These are phyloP conservation scores for Neomonachus schauinslandi DNA, from an alignment of 2,113 vertebrate species.

Conservation along the genomic window DNA sequence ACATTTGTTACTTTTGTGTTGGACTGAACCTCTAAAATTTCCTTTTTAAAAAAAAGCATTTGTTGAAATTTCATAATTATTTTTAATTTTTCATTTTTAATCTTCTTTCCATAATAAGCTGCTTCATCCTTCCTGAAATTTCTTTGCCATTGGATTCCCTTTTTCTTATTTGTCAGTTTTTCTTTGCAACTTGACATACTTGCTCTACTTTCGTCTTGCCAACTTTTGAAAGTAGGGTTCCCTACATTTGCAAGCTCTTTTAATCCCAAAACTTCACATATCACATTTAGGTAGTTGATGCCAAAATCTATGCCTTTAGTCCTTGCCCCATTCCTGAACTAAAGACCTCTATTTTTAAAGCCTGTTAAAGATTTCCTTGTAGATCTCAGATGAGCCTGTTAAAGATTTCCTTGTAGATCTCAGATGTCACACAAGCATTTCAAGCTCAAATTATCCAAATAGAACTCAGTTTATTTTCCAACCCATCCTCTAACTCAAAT, in stretches of 20 bases:
- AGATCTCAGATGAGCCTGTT: background rate
- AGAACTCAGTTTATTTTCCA: background rate
- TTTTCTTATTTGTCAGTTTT: background rate
- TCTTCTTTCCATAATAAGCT: background rate
- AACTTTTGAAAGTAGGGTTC: background rate
- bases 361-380: background rate
- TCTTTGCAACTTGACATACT: background rate
- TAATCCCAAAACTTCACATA: background rate
- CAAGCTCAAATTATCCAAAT: background rate
- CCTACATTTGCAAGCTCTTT: background rate
- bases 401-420: background rate
- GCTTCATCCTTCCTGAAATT: background rate
- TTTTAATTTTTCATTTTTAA: background rate
- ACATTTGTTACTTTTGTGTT: background rate
- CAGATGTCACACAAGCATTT: background rate
- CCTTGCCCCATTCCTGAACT: background rate
- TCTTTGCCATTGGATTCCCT: background rate
- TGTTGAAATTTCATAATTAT: background rate
- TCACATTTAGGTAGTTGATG: background rate
- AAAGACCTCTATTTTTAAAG: background rate
- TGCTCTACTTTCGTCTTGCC: background rate
- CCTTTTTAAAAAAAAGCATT: background rate
- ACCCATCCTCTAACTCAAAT: background rate
- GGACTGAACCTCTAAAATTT: background rate
- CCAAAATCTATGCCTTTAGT: background rate